Base-by-base conservation (phyloP, 2,888 invertebrate species). In the Tuberolachnus salignus region DNA sequence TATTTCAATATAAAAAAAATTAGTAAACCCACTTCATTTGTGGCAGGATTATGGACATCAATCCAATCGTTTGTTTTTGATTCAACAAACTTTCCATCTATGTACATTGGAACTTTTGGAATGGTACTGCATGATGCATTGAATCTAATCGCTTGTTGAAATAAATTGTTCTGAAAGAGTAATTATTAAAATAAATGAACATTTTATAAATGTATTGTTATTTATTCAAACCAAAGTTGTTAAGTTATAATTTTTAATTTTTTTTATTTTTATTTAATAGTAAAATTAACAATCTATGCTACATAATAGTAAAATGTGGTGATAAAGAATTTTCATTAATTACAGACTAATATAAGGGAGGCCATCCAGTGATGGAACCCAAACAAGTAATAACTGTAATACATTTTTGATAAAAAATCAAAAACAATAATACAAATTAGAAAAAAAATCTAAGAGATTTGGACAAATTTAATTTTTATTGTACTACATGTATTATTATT, bases 31-130 rank as follows among this genome's bases (percentile, higher is more conserved):
- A 89, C 89, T 87, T 94, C 90, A 88, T 96, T 95, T 64, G 95
- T 96, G 6, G 96, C 96, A 63, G 99, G 99, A 87, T 99, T 94
- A 82, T 94, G 93, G 13, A 99, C 89, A 84, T 98, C 97, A 83
- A 98, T 94, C 93, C 95, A 99, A 83, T 98, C 92, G 26, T 87
- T 91, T 0, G 97, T 90, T 86, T 97, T 93, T 0, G 98, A 99
- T 82, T 99, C 98, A 81, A 89, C 86, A 82, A 82, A 83, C 81
- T 97, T 91, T 80, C 98, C 98, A 88, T 98, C 92, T 83, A 99
- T 95, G 87, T 94, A 99, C 81, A 98, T 89, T 87, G 98, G 98
- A 26, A 96, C 95, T 9, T 92, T 92, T 1, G 93, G 88, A 4
- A 89, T 90, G 11, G 88, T 34, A 67, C 57, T 44, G 10, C 19